Evolutionary conservation across 2,113 vertebrate species (phyloP).

Genomic region (Platysteira castanea): DNA sequence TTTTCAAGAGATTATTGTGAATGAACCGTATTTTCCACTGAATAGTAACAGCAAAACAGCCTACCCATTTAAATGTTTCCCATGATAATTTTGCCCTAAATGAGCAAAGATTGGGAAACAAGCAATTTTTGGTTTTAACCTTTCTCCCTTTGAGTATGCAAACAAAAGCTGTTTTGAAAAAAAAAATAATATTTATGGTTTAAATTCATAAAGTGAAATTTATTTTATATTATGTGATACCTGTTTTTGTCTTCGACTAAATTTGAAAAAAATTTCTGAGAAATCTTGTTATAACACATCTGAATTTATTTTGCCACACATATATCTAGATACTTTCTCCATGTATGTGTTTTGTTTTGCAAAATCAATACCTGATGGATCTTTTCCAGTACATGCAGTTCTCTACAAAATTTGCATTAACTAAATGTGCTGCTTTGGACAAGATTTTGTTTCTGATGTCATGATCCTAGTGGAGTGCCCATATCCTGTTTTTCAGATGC

Average conservation of each 20-base stretch:
- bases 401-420: neutral
- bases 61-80: neutral
- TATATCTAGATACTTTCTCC: neutral
- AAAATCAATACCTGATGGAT: neutral
- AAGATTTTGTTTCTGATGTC: neutral
- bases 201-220: neutral
- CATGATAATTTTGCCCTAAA: neutral
- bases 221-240: neutral
- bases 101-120: neutral
- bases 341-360: neutral
- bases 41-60: neutral
- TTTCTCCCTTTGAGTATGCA: neutral
- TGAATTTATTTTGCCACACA: neutral
- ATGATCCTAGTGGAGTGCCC: neutral
- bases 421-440: neutral
- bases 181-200: neutral
- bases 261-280: neutral
- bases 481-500: neutral
- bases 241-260: neutral
- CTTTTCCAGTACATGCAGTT: neutral
- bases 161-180: neutral
- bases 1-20: slow-evolving; percentile 50
- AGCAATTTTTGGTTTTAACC: neutral
- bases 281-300: neutral
- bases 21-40: neutral